Percentiles rank a stretch among this genome's conserved stretches.
These are phyloP conservation scores for Silvanus unidentatus DNA, from an alignment of 2,888 invertebrate species.

Conservation along the genomic window DNA sequence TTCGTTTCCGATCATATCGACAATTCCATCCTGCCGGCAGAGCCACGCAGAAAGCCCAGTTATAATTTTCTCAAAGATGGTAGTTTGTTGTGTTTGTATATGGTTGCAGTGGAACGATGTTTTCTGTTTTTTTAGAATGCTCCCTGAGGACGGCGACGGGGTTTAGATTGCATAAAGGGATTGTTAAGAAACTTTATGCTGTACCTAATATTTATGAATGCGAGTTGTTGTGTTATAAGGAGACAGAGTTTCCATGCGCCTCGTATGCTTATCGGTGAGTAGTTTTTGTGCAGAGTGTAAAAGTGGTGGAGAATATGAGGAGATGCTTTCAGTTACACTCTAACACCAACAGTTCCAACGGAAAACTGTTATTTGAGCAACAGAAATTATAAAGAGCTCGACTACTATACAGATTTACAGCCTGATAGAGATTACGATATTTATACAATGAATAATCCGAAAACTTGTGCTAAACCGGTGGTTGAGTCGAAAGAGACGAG, in stretches of 20 bases:
- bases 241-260: slow-evolving; percentile 65
- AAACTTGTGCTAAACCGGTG: slow-evolving; percentile 46
- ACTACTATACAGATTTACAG: slow-evolving; percentile 67
- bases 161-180: slow-evolving; percentile 63
- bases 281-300: slow-evolving; percentile 4
- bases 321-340: slow-evolving; percentile 47
- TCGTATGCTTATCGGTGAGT: slow-evolving; percentile 69
- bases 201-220: slow-evolving; percentile 70
- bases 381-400: slow-evolving; percentile 61
- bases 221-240: slow-evolving; percentile 66
- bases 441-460: slow-evolving; percentile 63
- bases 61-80: slow-evolving; percentile 38
- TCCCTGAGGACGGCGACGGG: slow-evolving; percentile 70
- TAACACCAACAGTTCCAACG: slow-evolving; percentile 49
- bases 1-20: slow-evolving; percentile 15
- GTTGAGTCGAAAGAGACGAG: slow-evolving; percentile 43
- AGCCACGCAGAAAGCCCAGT: slow-evolving; percentile 27
- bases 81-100: slow-evolving; percentile 18
- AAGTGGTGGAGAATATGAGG: too few relatives aligned
- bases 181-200: slow-evolving; percentile 59
- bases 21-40: slow-evolving; percentile 32
- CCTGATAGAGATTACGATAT: slow-evolving; percentile 73
- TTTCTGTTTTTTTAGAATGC: slow-evolving; percentile 54
- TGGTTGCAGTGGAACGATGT: not conserved
- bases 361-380: slow-evolving; percentile 77